phyloP scores from a whole-genome alignment of 2,113 vertebrate genomes.

The Reinhardtius hippoglossoides region DNA sequence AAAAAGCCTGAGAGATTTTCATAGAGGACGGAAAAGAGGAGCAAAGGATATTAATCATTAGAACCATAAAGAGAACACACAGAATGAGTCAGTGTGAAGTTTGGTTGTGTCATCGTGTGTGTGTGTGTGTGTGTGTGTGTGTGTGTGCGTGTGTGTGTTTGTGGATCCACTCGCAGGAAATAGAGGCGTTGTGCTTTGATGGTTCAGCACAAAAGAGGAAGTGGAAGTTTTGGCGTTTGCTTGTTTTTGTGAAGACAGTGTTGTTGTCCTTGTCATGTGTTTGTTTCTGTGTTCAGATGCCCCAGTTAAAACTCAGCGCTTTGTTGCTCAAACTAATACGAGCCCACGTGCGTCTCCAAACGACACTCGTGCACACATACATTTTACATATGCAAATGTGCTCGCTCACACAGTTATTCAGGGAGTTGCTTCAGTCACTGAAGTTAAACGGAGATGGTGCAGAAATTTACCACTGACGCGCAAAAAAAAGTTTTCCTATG shows the following conservation, averaged over 20 bases:
- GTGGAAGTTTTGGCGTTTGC: slow-evolving; percentile 35
- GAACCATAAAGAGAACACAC: slow-evolving; percentile 7
- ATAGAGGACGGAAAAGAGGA: not conserved
- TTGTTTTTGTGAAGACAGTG: slow-evolving; percentile 35
- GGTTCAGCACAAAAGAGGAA: slow-evolving; percentile 51
- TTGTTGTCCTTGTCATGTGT: slow-evolving; percentile 53
- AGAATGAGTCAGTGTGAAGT: slow-evolving; percentile 8
- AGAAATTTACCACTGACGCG: not conserved
- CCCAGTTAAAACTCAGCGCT: slow-evolving; percentile 62
- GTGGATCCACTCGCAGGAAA: slow-evolving; percentile 11
- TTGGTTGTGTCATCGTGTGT: slow-evolving; percentile 4
- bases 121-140: slow-evolving; percentile 13
- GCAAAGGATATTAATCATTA: slow-evolving; percentile 40
- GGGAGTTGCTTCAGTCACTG: no score
- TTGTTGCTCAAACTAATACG: slow-evolving; percentile 59
- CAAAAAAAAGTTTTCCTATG: slow-evolving; percentile 1
- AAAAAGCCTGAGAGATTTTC: not conserved
- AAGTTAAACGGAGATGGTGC: not conserved
- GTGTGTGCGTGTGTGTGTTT: not conserved
- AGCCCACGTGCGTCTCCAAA: slow-evolving; percentile 28
- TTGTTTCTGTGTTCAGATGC: slow-evolving; percentile 55
- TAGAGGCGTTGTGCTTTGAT: slow-evolving; percentile 41
- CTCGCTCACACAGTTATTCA: slow-evolving; percentile 14
- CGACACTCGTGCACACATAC: slow-evolving; percentile 6
- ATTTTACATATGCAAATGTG: slow-evolving; percentile 55